phyloP scores from a whole-genome alignment of 2,888 invertebrate species.

The Cheilosia variabilis region DNA sequence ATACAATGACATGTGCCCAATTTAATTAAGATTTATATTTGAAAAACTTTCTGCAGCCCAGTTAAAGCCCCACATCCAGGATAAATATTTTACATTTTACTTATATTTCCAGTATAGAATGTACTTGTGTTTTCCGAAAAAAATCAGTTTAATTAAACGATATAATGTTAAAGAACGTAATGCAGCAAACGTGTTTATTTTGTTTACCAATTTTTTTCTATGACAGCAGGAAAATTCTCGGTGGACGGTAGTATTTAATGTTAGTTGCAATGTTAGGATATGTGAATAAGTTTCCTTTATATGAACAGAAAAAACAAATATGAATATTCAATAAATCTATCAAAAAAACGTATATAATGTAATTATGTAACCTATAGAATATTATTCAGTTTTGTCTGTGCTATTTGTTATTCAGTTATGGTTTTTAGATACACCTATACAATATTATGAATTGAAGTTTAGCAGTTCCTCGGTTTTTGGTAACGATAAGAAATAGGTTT shows the following conservation, averaged over 20 bases:
- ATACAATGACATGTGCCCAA: conserved; percentile 66
- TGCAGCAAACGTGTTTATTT: neutral
- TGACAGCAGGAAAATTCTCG: conserved; percentile 55
- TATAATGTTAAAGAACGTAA: conserved; percentile 21
- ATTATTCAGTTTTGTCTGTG: too few species aligned
- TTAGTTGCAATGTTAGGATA: conserved; percentile 39
- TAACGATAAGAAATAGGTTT: too few species aligned
- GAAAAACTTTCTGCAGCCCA: conserved; percentile 36
- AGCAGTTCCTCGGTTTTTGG: too few species aligned
- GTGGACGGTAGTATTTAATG: conserved; percentile 12
- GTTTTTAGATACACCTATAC: too few species aligned
- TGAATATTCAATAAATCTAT: neutral
- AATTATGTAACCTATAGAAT: too few species aligned
- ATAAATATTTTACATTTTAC: conserved; percentile 40
- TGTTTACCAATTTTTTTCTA: conserved; percentile 37
- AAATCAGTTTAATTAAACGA: conserved; percentile 25
- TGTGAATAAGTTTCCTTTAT: conserved; percentile 6
- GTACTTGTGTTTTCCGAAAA: conserved; percentile 66
- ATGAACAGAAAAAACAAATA: conserved; percentile 12
- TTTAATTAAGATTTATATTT: conserved; percentile 51
- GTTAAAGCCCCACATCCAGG: conserved; percentile 64
- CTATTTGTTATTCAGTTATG: too few species aligned
- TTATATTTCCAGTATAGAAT: conserved; percentile 18
- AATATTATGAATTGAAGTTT: too few species aligned
- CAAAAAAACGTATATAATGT: neutral